Conservation (phyloP, 2,797 vertebrate species). For the Apodemus agrarius region DNA sequence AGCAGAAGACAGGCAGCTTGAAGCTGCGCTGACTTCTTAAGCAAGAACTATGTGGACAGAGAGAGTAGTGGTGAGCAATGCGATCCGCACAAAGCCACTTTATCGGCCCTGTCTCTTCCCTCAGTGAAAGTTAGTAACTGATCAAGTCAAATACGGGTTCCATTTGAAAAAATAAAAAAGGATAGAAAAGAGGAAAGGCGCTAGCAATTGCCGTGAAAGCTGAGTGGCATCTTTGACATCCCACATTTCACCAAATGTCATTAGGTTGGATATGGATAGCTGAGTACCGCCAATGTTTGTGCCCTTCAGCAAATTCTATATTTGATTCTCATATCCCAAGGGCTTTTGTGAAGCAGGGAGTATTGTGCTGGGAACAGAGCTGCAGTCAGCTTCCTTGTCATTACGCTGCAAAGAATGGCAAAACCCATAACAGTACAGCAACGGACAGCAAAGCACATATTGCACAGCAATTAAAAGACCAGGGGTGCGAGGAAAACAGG, state of each 20-base stretch:
- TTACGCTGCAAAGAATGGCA: not conserved
- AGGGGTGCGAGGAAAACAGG: not conserved
- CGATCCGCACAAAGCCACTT: not conserved
- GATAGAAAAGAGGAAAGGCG: not conserved
- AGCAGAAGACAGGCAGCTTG: not conserved
- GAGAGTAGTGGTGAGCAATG: not conserved
- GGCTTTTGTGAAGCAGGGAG: conserved; percentile 58
- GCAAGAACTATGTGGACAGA: not conserved
- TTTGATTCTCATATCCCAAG: conserved; percentile 70
- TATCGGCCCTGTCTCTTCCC: not conserved
- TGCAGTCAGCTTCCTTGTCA: conserved; percentile 28
- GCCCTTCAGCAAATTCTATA: conserved; percentile 68
- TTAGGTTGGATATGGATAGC: conserved; percentile 50
- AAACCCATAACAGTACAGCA: not conserved
- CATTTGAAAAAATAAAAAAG: not conserved
- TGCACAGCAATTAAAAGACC: not conserved
- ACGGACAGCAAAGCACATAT: not conserved
- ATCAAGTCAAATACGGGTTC: not conserved
- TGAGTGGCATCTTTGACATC: conserved; percentile 16
- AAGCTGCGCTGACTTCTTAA: not conserved
- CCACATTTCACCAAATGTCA: conserved; percentile 25
- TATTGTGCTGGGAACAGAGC: not conserved
- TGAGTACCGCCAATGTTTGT: conserved; percentile 45
- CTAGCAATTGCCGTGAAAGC: not conserved
- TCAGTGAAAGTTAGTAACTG: conserved; percentile 4